phyloP scores from a whole-genome alignment of 2,888 invertebrate genomes.

The Hedya salicella region DNA sequence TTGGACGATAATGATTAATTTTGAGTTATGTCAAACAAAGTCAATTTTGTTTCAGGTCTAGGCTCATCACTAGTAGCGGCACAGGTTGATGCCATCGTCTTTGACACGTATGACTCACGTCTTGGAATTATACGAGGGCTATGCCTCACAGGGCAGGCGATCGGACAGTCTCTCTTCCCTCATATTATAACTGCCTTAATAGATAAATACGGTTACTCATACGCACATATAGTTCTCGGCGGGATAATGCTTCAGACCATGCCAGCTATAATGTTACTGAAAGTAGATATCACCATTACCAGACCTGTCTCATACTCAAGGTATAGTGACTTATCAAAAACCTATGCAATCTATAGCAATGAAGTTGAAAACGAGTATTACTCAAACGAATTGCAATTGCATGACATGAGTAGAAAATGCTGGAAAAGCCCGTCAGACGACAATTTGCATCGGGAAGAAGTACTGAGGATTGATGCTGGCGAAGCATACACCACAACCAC shows the following conservation, averaged over 20 bases:
- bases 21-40: no score
- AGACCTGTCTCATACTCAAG: slow-evolving; percentile 69
- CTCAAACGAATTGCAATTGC: slow-evolving; percentile 72
- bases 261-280: slow-evolving; percentile 72
- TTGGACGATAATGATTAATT: no score
- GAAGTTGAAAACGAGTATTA: slow-evolving; percentile 62
- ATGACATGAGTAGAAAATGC: slow-evolving; percentile 73
- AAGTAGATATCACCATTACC: slow-evolving; percentile 61
- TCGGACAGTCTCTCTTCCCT: slow-evolving; percentile 76
- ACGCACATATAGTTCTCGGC: slow-evolving; percentile 68
- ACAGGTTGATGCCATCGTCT: slow-evolving; percentile 78
- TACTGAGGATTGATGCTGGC: slow-evolving; percentile 54
- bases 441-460: slow-evolving; percentile 63
- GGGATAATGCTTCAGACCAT: slow-evolving; percentile 75
- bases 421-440: slow-evolving; percentile 82
- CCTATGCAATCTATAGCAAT: slow-evolving; percentile 72
- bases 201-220: slow-evolving; percentile 69
- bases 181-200: slow-evolving; percentile 74
- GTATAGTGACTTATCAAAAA: slow-evolving; percentile 72
- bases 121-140: slow-evolving; percentile 69
- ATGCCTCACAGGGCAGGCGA: slow-evolving; percentile 76
- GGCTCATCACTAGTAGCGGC: slow-evolving; percentile 78
- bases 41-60: slow-evolving; percentile 65
- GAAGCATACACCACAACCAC: slow-evolving; percentile 61
- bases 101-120: slow-evolving; percentile 77